Conservation (phyloP, 2,797 vertebrate genomes). For the Ctenopoma kingsleyae region DNA sequence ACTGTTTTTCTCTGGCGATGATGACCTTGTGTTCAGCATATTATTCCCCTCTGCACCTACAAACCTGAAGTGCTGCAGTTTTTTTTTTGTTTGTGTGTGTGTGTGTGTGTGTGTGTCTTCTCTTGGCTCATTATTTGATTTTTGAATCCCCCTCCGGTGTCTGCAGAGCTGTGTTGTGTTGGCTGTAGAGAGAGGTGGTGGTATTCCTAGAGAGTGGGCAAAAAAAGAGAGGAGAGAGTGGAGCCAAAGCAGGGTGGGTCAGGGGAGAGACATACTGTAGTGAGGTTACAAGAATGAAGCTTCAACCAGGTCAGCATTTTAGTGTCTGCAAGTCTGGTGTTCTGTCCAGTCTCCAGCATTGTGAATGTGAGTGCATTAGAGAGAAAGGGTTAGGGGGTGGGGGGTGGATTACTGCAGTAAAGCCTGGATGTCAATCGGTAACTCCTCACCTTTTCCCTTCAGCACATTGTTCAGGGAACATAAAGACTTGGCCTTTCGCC, state of each 20-base stretch:
- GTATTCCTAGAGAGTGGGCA: neutral
- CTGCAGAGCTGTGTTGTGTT: constrained; percentile 36
- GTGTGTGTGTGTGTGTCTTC: constrained; percentile 17
- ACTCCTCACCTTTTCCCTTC: constrained; percentile 57
- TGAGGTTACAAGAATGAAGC: constrained; percentile 46
- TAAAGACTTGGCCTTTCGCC: constrained; percentile 47
- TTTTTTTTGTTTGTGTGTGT: constrained; percentile 13
- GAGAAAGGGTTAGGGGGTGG: constrained; percentile 17
- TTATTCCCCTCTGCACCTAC: constrained; percentile 15
- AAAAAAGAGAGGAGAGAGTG: constrained; percentile 23
- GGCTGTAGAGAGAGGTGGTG: constrained; percentile 22
- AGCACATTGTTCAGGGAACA: constrained; percentile 37
- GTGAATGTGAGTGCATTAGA: constrained; percentile 17
- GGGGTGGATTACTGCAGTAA: constrained; percentile 66
- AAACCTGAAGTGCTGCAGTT: constrained; percentile 42
- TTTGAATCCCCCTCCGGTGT: constrained; percentile 17
- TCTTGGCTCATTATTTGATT: constrained; percentile 50
- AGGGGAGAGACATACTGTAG: constrained; percentile 18
- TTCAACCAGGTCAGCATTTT: constrained; percentile 71
- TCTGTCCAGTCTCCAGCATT: constrained; percentile 25
- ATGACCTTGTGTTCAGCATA: constrained; percentile 48
- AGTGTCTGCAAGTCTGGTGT: constrained; percentile 52
- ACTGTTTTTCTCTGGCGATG: constrained; percentile 37
- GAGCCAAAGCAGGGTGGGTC: constrained; percentile 38
- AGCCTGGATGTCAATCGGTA: constrained; percentile 44